phyloP scores from a whole-genome alignment of 2,888 invertebrate genomes.

The Agrochola lychnidis region DNA sequence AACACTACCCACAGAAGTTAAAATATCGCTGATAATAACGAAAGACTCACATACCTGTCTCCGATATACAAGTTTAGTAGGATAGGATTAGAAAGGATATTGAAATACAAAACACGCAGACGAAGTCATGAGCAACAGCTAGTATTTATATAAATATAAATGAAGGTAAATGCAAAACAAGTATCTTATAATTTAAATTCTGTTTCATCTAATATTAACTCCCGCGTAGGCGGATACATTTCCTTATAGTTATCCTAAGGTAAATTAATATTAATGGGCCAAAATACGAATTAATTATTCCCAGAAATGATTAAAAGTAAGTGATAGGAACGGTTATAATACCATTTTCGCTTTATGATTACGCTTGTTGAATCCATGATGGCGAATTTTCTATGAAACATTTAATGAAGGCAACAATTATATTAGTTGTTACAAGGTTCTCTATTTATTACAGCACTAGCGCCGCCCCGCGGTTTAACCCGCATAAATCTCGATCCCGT shows the following conservation, averaged over 20 bases:
- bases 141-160: neutral
- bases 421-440: neutral
- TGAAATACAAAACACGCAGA: neutral
- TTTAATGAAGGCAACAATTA: neutral
- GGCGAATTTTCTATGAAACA: conserved; percentile 5
- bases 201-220: neutral
- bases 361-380: conserved; percentile 6
- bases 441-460: too few relatives aligned
- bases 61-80: too few relatives aligned
- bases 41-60: too few relatives aligned
- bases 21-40: too few relatives aligned
- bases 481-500: too few relatives aligned
- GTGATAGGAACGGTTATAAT: conserved; percentile 15
- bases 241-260: conserved; percentile 26
- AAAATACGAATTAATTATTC: conserved; percentile 41
- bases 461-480: too few relatives aligned
- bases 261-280: conserved; percentile 34
- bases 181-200: conserved; percentile 2
- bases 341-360: conserved; percentile 21
- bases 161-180: neutral
- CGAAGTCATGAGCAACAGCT: too few relatives aligned
- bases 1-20: too few relatives aligned
- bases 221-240: conserved; percentile 10
- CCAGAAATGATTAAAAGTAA: conserved; percentile 23
- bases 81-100: too few relatives aligned